Percentiles rank a stretch among this genome's conserved stretches.
These are phyloP conservation scores for Xestia rhomboidea DNA, from an alignment of 2,888 invertebrate species.

Conservation along the genomic window DNA sequence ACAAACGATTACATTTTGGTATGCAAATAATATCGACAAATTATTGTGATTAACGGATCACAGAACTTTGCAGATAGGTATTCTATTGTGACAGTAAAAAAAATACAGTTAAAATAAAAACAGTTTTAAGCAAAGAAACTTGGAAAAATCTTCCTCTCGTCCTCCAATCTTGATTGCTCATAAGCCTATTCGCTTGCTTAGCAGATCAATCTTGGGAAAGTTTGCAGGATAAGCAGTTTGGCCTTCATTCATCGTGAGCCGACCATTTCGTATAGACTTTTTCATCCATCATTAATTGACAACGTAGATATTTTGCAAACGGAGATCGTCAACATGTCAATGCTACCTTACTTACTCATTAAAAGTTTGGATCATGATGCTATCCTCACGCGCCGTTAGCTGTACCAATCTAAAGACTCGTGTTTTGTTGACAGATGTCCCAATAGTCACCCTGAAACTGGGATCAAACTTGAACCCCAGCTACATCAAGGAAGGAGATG, in stretches of 20 bases:
- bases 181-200: not conserved
- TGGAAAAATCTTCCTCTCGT: not conserved
- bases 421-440: slow-evolving; percentile 92
- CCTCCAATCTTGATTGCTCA: not conserved
- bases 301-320: not conserved
- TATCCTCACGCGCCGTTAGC: too few relatives aligned
- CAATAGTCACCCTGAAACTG: slow-evolving; percentile 95
- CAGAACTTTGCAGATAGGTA: not conserved
- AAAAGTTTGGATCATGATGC: too few relatives aligned
- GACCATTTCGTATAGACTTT: not conserved
- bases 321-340: too few relatives aligned
- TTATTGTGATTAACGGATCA: slow-evolving; percentile 12
- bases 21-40: slow-evolving; percentile 18
- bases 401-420: not conserved
- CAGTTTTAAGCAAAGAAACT: too few relatives aligned
- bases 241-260: not conserved
- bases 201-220: not conserved
- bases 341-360: not conserved
- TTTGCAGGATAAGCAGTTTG: not conserved
- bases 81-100: slow-evolving; percentile 3
- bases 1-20: not conserved
- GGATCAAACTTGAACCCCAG: slow-evolving; percentile 95
- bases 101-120: not conserved
- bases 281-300: not conserved
- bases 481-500: slow-evolving; percentile 96